Evolutionary conservation across 2,888 invertebrate species (phyloP).

Genomic region (Lycaena phlaeas): DNA sequence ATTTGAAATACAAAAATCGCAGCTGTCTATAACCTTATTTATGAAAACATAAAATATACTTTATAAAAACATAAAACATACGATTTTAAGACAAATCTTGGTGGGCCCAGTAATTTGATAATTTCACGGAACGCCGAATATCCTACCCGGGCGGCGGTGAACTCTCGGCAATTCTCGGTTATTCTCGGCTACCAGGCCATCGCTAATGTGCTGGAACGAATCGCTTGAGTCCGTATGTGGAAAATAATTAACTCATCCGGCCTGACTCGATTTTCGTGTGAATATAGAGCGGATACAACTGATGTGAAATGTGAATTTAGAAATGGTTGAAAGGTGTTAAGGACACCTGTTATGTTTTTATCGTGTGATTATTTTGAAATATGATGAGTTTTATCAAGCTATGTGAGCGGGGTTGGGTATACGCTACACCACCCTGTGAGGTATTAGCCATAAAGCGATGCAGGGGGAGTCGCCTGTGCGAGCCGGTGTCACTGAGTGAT

Average conservation of each 20-base stretch:
- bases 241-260: conserved; percentile 61
- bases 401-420: no score
- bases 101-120: conserved; percentile 53
- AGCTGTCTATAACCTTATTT: no score
- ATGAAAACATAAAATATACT: no score
- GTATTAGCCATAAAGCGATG: no score
- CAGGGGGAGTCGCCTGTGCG: no score
- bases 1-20: no score
- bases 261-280: conserved; percentile 43
- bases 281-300: conserved; percentile 42
- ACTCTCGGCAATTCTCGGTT: conserved; percentile 27
- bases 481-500: no score
- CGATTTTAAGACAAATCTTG: no score
- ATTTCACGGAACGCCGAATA: conserved; percentile 64
- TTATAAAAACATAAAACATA: no score
- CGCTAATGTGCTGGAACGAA: conserved; percentile 62
- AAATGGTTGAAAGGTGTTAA: conserved; percentile 13
- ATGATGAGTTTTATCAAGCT: no score
- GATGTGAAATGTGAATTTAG: conserved; percentile 28
- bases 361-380: background rate
- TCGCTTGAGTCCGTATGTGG: conserved; percentile 46
- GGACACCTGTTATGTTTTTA: conserved; percentile 14
- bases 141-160: conserved; percentile 32
- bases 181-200: conserved; percentile 41
- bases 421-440: no score